Evolutionary conservation across 2,888 invertebrate species (phyloP).

Genomic region (Netelia virgata): DNA sequence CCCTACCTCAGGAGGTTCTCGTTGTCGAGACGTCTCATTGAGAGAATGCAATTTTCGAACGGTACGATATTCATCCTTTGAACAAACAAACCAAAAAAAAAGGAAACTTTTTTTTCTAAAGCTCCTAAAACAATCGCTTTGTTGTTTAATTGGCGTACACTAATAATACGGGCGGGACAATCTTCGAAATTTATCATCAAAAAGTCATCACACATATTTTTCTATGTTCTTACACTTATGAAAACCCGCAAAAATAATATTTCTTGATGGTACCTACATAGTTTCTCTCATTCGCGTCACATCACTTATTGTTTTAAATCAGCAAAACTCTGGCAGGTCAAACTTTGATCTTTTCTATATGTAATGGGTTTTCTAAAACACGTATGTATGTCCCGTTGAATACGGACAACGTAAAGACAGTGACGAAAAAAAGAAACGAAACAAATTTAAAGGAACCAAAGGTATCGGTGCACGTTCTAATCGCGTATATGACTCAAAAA

Average conservation of each 20-base stretch:
- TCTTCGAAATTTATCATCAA: slow-evolving; percentile 43
- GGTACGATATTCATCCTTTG: slow-evolving; percentile 76
- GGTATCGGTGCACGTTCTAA: slow-evolving; percentile 12
- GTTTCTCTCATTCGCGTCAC: neutral
- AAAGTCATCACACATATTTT: slow-evolving; percentile 57
- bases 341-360: slow-evolving; percentile 76
- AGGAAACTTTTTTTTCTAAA: slow-evolving; percentile 58
- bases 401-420: neutral
- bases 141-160: slow-evolving; percentile 57
- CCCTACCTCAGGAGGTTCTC: slow-evolving; percentile 80
- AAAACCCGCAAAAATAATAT: slow-evolving; percentile 76
- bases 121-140: slow-evolving; percentile 71
- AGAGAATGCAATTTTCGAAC: slow-evolving; percentile 81
- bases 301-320: slow-evolving; percentile 3
- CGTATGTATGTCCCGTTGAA: neutral
- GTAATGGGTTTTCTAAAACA: slow-evolving; percentile 56
- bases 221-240: slow-evolving; percentile 50
- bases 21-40: slow-evolving; percentile 80
- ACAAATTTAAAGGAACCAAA: neutral
- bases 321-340: slow-evolving; percentile 68
- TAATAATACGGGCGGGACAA: slow-evolving; percentile 62
- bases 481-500: neutral
- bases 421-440: slow-evolving; percentile 4
- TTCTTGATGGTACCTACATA: slow-evolving; percentile 62
- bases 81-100: slow-evolving; percentile 58